Evolutionary conservation across 2,113 vertebrate species (phyloP), one percentile per base, ranked within the genome.

Genomic region (Sitta europaea): DNA sequence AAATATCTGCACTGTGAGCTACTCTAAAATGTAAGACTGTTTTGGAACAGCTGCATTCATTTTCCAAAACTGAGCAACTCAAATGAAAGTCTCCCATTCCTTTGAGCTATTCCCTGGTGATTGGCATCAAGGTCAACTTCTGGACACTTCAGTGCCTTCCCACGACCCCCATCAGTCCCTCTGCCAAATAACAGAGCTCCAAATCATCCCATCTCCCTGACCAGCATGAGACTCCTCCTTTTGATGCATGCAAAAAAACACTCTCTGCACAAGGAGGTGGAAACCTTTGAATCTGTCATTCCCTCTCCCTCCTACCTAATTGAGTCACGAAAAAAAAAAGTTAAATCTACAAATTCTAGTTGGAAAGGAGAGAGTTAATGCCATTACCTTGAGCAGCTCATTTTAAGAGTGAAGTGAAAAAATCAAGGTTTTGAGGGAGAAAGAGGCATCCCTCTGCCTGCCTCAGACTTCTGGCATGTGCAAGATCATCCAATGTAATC

Each of bases 191-290:
- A 31, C 13, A 77, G 55, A 14, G 73, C 29, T 92, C 29, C 14
- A 0, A 1, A 36, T 15, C 23, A 2, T 15, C 76, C 27, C 62
- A 51, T 19, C 51, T 31, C 67, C 47, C 71, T n/a, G 67, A 86
- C 4, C 54, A 86, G 48, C 40, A 29, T 0, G 0, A 73, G 33
- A 27, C 6, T 21, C 35, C 27, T 57, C 0, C 0, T 57, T 61
- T 28, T 66, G 31, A 57, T 17, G 10, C 4, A 18, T 1, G 13
- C 33, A 71, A 82, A 82, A 76, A 55, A 3, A 0, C 24, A 57
- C 3, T 0, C 27, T 50, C 40, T 12, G 51, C 19, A 36, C 21
- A 48, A 91, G 29, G 29, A 77, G 68, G 14, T 25, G 6, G 73
- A 42, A n/a, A 73, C 14, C 28, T 74, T 9, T 23, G 36, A 10